Base-by-base conservation (phyloP, 2,113 vertebrate genomes). In the Mola mola region DNA sequence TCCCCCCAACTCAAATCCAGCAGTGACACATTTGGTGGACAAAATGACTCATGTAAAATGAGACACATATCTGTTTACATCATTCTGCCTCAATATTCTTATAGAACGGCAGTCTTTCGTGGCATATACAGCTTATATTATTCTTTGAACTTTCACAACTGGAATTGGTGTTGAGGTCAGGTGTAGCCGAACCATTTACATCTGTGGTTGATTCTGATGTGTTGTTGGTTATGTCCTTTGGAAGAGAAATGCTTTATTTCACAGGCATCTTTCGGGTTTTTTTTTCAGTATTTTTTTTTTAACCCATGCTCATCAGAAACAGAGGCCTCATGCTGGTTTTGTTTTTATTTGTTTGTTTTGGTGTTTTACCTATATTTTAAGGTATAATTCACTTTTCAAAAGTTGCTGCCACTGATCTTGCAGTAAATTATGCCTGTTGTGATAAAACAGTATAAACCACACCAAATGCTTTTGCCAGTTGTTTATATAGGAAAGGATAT, bases 141-240 rank as follows among this genome's bases (percentile, higher is more conserved):
- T 66, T 57, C 61, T 57, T 38, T 46, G 44, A 63, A 49, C 57
- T 66, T 79, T 82, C 67, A 83, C 77, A 81, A 79, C 86, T 83
- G 81, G 78, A 86, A 81, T 84, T 82, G 76, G 70, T 87, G 85
- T 88, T 88, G 79, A 80, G 83, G 75, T 86, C 77, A 83, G 79
- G 79, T 75, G 28, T 78, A 65, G 75, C 81, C 70, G 72, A 61
- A 61, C 83, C 71, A 77, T 73, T 16, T 69, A 75, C 85, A 83
- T 85, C 59, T 66, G 66, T 89, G 76, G 59, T 79, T 81, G 60
- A 72, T 66, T 40, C 5, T 36, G 55, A 49, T 72, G 50, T 75
- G 29, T 33, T 51, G 11, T 70, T 38, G 53, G 65, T 49, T 24
- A 53, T 83, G 37, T 68, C 62, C 21, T 62, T 66, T 42, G 37